Evolutionary conservation across 1,140 invertebrate genomes (phyloP).

Genomic region (Caenorhabditis tropicalis): DNA sequence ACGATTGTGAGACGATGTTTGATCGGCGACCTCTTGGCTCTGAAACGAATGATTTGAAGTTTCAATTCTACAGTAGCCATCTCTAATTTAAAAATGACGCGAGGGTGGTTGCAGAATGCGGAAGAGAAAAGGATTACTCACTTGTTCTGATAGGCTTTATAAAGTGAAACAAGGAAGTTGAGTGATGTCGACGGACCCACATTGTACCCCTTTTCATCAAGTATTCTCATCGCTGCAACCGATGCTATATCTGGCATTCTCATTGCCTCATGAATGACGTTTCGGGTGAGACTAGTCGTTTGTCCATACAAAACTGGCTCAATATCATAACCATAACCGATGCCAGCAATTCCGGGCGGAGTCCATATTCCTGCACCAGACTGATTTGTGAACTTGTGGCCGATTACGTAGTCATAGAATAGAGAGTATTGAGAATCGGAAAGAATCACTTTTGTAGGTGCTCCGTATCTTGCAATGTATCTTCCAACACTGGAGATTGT

Average conservation of each 20-base stretch:
- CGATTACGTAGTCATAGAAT: conserved; percentile 62
- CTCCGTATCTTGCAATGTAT: conserved; percentile 59
- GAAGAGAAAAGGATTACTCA: background rate
- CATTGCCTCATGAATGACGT: conserved; percentile 62
- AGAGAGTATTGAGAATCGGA: conserved; percentile 62
- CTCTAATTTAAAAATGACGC: background rate
- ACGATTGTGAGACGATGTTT: conserved; percentile 55
- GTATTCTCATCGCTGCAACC: conserved; percentile 62
- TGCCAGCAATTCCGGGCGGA: conserved; percentile 61
- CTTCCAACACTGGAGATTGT: conserved; percentile 63
- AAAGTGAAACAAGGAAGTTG: conserved; percentile 63
- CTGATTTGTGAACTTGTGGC: conserved; percentile 60
- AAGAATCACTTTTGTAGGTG: conserved; percentile 58
- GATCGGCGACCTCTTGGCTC: conserved; percentile 14
- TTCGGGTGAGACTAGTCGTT: conserved; percentile 60
- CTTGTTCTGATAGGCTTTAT: conserved; percentile 54
- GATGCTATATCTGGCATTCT: conserved; percentile 65
- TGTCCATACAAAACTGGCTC: conserved; percentile 54
- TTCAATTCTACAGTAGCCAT: too few relatives aligned
- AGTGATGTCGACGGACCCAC: conserved; percentile 64
- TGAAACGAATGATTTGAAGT: background rate
- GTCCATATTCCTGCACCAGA: conserved; percentile 54
- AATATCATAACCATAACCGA: conserved; percentile 62
- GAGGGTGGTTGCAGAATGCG: background rate
- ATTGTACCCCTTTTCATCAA: conserved; percentile 46